phyloP scores from a whole-genome alignment of 2,888 invertebrate genomes.

The Elysia crispata region DNA sequence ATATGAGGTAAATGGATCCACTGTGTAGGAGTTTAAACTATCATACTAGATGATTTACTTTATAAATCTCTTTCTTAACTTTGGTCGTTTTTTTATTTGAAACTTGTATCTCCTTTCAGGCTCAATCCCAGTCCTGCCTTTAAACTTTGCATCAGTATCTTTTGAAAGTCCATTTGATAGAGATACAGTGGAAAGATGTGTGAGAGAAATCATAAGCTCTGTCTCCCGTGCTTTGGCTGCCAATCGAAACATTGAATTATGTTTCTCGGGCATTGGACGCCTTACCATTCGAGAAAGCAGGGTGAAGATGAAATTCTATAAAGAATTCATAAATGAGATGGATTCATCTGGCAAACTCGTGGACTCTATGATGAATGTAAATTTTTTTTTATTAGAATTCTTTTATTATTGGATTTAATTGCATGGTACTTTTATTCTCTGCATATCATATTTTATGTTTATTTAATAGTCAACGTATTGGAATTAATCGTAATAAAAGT shows the following conservation, averaged over 20 bases:
- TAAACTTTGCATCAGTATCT: slow-evolving; percentile 75
- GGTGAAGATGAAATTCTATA: slow-evolving; percentile 78
- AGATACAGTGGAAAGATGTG: slow-evolving; percentile 76
- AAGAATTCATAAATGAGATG: slow-evolving; percentile 76
- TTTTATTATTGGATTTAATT: background rate
- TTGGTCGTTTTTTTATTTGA: background rate
- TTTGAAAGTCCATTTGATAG: slow-evolving; percentile 75
- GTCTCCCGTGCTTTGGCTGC: slow-evolving; percentile 70
- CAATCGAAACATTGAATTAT: slow-evolving; percentile 74
- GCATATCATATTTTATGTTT: no score
- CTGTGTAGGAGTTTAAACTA: no score
- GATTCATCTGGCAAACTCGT: slow-evolving; percentile 75
- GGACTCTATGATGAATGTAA: slow-evolving; percentile 76
- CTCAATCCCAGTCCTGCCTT: slow-evolving; percentile 74
- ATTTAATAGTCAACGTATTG: no score
- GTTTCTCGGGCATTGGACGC: slow-evolving; percentile 75
- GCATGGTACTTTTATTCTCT: no score
- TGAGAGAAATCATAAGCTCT: slow-evolving; percentile 74
- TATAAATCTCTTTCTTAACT: background rate
- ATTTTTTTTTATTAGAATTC: slow-evolving; percentile 37
- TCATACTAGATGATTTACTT: background rate
- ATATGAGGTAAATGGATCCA: no score
- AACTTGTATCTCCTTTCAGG: slow-evolving; percentile 60
- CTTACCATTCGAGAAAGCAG: slow-evolving; percentile 73
- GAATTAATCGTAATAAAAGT: no score